Base-by-base conservation (phyloP, 1,140 invertebrate species). In the Drosophila nikananu region DNA sequence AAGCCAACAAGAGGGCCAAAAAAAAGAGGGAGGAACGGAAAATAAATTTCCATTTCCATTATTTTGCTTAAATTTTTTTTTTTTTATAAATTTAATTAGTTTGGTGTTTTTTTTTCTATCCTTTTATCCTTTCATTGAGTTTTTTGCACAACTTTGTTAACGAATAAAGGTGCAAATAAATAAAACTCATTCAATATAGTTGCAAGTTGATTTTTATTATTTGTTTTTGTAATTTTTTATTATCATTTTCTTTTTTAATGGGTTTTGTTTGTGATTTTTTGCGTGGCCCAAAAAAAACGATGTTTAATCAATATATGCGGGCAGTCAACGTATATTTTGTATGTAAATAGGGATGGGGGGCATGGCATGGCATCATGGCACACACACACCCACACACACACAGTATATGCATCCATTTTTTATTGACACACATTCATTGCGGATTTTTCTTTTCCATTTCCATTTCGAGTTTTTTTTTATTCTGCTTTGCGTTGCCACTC, bases 221-320 rank as follows among this genome's bases (percentile, higher is more conserved):
- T 64, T 42, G 9, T 21, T 46, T 52, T 64, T 13, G 2, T 21
- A 7, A 5, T 49, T 25, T 42, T 42, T 42, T 42, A 15, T 42
- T 42, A 51, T 25, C 37, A 25, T 48, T 17, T 52, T 25, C 27
- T 48, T 48, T 58, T 35, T 48, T 60, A 32, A 42, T 71, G 35
- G 30, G 13, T 44, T 60, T 63, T 49, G 41, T 67, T 25, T 62
- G 35, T 64, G 62, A 27, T 67, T 77, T 87, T 87, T 81, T 87
- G 78, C 84, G 84, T 87, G 77, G 70, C 77, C 66, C 23, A 1
- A 15, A 25, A 49, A 15, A 15, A 77, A 89, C 84, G 89, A 89
- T 89, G 84, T 89, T 89, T 89, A 89, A 89, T 89, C 84, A 89
- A 89, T 89, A 89, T 89, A 84, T 89, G 73, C 81, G 80, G 84